Conservation (phyloP, 1,140 invertebrate genomes). For the Hyles vespertilio region DNA sequence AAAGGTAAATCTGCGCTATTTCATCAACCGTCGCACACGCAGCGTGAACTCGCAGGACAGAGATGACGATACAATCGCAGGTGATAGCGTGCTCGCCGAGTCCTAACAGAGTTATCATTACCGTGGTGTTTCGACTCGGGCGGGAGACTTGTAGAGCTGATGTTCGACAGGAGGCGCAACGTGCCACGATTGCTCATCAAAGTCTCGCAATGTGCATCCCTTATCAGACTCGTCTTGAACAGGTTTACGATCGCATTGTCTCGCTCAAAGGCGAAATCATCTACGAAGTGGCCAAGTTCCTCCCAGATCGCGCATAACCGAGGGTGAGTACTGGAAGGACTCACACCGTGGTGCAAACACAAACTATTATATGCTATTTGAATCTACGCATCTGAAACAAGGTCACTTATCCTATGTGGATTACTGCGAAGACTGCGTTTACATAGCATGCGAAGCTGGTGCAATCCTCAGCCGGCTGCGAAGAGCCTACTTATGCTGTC, state of each 20-base stretch:
- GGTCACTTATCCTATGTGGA: conserved; percentile 26
- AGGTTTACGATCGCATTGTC: conserved; percentile 17
- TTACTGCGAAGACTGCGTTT: conserved; percentile 19
- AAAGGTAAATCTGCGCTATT: conserved; percentile 6
- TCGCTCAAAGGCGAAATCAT: conserved; percentile 13
- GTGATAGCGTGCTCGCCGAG: background rate
- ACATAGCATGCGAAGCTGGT: conserved; percentile 16
- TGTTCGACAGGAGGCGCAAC: conserved; percentile 10
- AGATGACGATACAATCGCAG: background rate
- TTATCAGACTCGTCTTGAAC: conserved; percentile 13
- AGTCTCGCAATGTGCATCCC: conserved; percentile 28
- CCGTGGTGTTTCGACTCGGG: conserved; percentile 8
- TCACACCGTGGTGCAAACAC: conserved; percentile 19
- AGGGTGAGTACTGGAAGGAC: conserved; percentile 31
- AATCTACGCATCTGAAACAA: conserved; percentile 10
- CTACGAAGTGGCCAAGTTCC: conserved; percentile 22
- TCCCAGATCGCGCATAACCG: conserved; percentile 25
- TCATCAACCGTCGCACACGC: background rate
- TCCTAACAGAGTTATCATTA: conserved; percentile 1
- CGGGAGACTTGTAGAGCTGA: conserved; percentile 17
- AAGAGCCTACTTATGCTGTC: conserved; percentile 14
- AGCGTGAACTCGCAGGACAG: background rate
- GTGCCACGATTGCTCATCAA: conserved; percentile 25
- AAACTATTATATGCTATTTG: conserved; percentile 24
- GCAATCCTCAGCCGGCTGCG: conserved; percentile 26